Evolutionary conservation across 1,140 invertebrate species (phyloP), one percentile per base, ranked within the genome.

Genomic region (Gryllus bimaculatus): DNA sequence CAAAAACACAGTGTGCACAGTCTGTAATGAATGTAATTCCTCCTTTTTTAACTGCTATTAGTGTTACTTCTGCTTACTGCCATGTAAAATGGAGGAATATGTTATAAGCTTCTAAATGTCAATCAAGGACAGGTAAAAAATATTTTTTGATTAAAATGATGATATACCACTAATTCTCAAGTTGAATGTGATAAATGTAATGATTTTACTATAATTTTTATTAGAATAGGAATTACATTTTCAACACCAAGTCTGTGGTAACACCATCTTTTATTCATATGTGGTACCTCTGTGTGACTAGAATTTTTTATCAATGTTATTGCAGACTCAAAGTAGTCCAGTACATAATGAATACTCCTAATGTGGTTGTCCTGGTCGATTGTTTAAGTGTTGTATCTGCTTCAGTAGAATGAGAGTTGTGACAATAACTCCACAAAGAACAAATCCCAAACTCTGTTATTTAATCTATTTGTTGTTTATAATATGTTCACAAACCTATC

Each of bases 161-260:
- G 54, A 66, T 66, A 66, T 66, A 66, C 54, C 54, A 66, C 54
- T 66, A 10, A 66, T 66, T 66, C 54, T 66, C 54, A 66, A 66
- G 54, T 66, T 66, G 18, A 66, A 66, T 66, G 54, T 66, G 54
- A 66, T 66, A 66, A 66, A 66, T 66, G 54, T 66, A 66, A 66
- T 66, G 10, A 66, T 66, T 39, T 66, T 66, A 66, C 54, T 18
- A 66, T 66, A 66, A 18, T 66, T 66, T 66, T 66, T 66, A 10
- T 13, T 66, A 66, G 54, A 66, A 66, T 66, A 66, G 54, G 54
- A 66, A 66, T 66, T 66, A 66, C 2, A 66, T 66, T 66, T 66
- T 66, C 54, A 66, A 66, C 54, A 66, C 54, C 54, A 66, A 66
- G 18, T 66, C 54, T 66, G 54, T 66, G 54, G 54, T 66, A 66